A percentile compares a stretch with the other conserved stretches of the same genome.
Conservation (phyloP, 2,797 vertebrate species). For the Macropodus opercularis region DNA sequence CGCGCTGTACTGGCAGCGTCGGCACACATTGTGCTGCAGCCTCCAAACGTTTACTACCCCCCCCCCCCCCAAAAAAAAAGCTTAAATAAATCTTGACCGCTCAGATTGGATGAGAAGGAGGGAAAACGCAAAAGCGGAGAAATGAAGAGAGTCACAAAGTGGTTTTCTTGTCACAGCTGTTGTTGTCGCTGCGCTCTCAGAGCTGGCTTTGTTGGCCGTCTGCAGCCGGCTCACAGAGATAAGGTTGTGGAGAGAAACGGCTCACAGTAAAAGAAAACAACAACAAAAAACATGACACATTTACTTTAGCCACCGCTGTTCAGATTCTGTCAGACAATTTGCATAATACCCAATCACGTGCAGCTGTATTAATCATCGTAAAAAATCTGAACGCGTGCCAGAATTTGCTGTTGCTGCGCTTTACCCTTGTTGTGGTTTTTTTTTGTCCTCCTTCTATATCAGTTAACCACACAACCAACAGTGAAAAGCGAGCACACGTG, state of each 20-base stretch:
- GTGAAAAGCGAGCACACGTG: slow-evolving; percentile 32
- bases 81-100: slow-evolving; percentile 34
- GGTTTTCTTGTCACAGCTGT: slow-evolving; percentile 43
- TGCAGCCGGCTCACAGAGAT: slow-evolving; percentile 61
- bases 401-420: slow-evolving; percentile 22
- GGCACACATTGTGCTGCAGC: slow-evolving; percentile 11
- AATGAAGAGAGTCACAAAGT: slow-evolving; percentile 42
- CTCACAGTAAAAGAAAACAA: slow-evolving; percentile 28
- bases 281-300: too few species aligned
- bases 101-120: slow-evolving; percentile 37
- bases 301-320: slow-evolving; percentile 40
- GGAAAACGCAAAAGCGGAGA: slow-evolving; percentile 35
- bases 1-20: slow-evolving; percentile 22
- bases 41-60: slow-evolving; percentile 27
- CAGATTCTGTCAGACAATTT: slow-evolving; percentile 46
- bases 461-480: slow-evolving; percentile 12
- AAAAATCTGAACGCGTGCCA: slow-evolving; percentile 53
- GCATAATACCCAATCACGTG: slow-evolving; percentile 68
- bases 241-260: slow-evolving; percentile 49
- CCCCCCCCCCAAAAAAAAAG: too few species aligned
- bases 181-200: slow-evolving; percentile 46
- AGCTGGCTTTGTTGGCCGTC: slow-evolving; percentile 50
- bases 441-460: slow-evolving; percentile 7
- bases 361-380: slow-evolving; percentile 59
- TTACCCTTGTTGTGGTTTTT: background rate